Conservation (phyloP, 2,113 vertebrate genomes). For the Tenrec ecaudatus region DNA sequence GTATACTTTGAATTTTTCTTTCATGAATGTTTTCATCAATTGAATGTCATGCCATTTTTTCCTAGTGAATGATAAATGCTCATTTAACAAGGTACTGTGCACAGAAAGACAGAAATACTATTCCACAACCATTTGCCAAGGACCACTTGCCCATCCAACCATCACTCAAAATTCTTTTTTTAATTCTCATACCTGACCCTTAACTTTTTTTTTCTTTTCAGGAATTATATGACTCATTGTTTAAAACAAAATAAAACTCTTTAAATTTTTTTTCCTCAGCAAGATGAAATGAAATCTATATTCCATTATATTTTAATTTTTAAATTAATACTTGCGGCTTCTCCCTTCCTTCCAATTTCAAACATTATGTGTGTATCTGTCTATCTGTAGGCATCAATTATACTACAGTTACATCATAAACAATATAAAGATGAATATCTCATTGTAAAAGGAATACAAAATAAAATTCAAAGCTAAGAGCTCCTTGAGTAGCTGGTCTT, state of each 20-base stretch:
- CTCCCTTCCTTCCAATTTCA: not conserved
- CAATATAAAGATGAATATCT: not conserved
- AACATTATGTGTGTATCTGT: not conserved
- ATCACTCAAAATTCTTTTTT: slow-evolving; percentile 42
- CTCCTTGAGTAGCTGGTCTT: not conserved
- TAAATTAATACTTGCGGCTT: slow-evolving; percentile 19
- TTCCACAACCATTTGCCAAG: not conserved
- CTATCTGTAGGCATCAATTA: not conserved
- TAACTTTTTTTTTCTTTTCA: not conserved
- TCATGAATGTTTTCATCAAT: slow-evolving; percentile 54
- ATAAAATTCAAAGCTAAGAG: not conserved
- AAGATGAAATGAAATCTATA: slow-evolving; percentile 10
- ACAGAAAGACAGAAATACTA: slow-evolving; percentile 44
- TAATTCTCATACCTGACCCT: not conserved
- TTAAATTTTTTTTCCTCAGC: slow-evolving; percentile 8
- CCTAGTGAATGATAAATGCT: slow-evolving; percentile 58
- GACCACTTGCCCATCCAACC: not conserved
- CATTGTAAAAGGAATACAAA: not conserved
- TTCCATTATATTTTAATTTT: not conserved
- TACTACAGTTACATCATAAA: not conserved
- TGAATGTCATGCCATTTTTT: slow-evolving; percentile 49
- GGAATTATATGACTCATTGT: slow-evolving; percentile 7
- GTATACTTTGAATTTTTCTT: slow-evolving; percentile 52
- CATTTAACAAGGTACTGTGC: slow-evolving; percentile 65
- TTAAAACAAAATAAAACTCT: not conserved